A percentile compares a stretch with the other conserved stretches of the same genome.
Evolutionary conservation across 1,140 invertebrate species (phyloP).

Genomic region (Trigoniulus corallinus): DNA sequence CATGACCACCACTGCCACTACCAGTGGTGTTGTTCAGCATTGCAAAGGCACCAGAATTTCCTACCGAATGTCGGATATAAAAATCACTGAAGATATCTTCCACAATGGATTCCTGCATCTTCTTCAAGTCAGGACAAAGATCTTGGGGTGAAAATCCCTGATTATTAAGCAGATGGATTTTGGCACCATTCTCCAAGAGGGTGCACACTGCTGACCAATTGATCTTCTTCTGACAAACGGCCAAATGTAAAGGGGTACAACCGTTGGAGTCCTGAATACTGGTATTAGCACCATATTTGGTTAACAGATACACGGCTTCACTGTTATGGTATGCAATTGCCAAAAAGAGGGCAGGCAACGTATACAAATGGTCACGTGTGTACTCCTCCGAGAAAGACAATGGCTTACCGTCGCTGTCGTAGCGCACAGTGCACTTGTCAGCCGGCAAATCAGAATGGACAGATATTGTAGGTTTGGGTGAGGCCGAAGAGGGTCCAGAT

Average conservation of each 20-base stretch:
- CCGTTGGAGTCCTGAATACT: slow-evolving; percentile 31
- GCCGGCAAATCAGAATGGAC: slow-evolving; percentile 8
- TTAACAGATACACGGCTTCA: slow-evolving; percentile 32
- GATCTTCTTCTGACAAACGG: slow-evolving; percentile 30
- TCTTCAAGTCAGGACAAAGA: slow-evolving; percentile 27
- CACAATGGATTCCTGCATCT: slow-evolving; percentile 30
- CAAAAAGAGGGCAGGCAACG: slow-evolving; percentile 35
- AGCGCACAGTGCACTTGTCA: slow-evolving; percentile 11
- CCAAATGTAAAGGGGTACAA: slow-evolving; percentile 37
- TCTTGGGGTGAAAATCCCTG: slow-evolving; percentile 28
- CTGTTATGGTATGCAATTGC: slow-evolving; percentile 33
- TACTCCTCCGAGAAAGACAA: slow-evolving; percentile 27
- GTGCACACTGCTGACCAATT: slow-evolving; percentile 33
- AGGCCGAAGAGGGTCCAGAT: background rate
- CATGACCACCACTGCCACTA: background rate
- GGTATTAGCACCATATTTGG: slow-evolving; percentile 35
- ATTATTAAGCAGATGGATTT: slow-evolving; percentile 27
- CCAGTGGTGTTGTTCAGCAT: background rate
- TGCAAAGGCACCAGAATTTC: background rate
- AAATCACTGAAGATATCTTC: slow-evolving; percentile 16
- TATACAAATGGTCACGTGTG: slow-evolving; percentile 31
- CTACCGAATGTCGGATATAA: background rate
- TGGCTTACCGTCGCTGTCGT: slow-evolving; percentile 15
- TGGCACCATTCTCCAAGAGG: slow-evolving; percentile 34
- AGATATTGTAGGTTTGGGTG: slow-evolving; percentile 3